phyloP scores from a whole-genome alignment of 2,888 invertebrate species.

The Ariolimax columbianus region DNA sequence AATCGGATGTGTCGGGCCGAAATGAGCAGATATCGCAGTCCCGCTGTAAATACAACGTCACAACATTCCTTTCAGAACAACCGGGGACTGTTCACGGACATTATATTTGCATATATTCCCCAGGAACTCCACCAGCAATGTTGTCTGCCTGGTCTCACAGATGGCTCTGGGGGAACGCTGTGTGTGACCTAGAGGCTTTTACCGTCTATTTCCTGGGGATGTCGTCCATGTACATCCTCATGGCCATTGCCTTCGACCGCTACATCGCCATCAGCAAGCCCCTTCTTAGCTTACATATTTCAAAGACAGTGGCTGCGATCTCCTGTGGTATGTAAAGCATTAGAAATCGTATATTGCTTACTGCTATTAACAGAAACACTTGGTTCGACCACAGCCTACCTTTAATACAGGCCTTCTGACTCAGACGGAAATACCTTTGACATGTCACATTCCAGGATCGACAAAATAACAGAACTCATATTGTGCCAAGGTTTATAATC shows the following conservation, averaged over 20 bases:
- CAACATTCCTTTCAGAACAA: too few relatives aligned
- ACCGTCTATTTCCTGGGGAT: constrained; percentile 67
- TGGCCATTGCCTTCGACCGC: constrained; percentile 68
- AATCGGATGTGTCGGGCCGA: too few relatives aligned
- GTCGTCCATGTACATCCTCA: constrained; percentile 66
- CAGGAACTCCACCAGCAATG: constrained; percentile 45
- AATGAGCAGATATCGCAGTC: too few relatives aligned
- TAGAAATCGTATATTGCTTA: background rate
- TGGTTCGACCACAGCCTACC: too few relatives aligned
- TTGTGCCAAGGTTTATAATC: too few relatives aligned
- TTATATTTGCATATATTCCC: background rate
- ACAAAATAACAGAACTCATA: too few relatives aligned
- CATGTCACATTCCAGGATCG: too few relatives aligned
- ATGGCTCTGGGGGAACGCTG: constrained; percentile 57
- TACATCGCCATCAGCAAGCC: constrained; percentile 72
- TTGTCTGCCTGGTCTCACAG: constrained; percentile 53
- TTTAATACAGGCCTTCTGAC: too few relatives aligned
- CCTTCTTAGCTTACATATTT: constrained; percentile 60
- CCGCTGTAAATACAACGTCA: too few relatives aligned
- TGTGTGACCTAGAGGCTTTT: constrained; percentile 68
- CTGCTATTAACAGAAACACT: too few relatives aligned
- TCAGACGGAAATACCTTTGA: too few relatives aligned
- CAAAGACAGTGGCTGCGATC: constrained; percentile 37
- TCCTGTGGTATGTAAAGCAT: constrained; percentile 32
- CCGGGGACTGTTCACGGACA: too few relatives aligned